Conservation (phyloP, 2,113 vertebrate genomes). For the Entelurus aequoreus region DNA sequence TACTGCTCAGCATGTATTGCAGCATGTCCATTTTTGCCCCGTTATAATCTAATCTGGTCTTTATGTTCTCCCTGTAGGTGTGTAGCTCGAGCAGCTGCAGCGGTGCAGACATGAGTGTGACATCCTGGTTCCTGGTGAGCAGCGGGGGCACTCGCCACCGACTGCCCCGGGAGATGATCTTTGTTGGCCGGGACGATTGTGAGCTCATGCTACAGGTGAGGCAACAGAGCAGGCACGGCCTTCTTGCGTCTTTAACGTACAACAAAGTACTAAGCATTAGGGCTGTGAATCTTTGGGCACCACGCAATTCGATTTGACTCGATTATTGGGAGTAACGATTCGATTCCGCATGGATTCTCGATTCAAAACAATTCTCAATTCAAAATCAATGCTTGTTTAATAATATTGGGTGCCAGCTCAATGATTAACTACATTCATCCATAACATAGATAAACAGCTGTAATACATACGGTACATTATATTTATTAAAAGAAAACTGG, state of each 20-base stretch:
- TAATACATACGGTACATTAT: too few relatives aligned
- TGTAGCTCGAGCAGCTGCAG: conserved; percentile 27
- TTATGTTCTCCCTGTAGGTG: conserved; percentile 17
- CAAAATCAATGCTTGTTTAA: too few relatives aligned
- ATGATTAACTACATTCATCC: too few relatives aligned
- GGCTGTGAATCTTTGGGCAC: too few relatives aligned
- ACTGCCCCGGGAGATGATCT: conserved; percentile 98
- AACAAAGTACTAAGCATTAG: background rate
- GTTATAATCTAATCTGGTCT: background rate
- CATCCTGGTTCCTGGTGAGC: conserved; percentile 99
- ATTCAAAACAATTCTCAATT: too few relatives aligned
- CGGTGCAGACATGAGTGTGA: conserved; percentile 89
- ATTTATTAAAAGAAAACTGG: too few relatives aligned
- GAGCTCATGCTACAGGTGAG: conserved; percentile 98
- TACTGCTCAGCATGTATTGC: too few relatives aligned
- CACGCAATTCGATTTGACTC: too few relatives aligned
- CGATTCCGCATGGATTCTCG: too few relatives aligned
- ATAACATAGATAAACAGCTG: too few relatives aligned
- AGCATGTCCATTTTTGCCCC: background rate
- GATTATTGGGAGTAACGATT: too few relatives aligned
- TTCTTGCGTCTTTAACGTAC: background rate
- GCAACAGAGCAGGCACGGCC: background rate
- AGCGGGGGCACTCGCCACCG: conserved; percentile 95
- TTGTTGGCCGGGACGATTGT: conserved; percentile 97
- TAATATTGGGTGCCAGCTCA: too few relatives aligned